Percentiles rank a stretch among this genome's conserved stretches.
Evolutionary conservation across 2,113 vertebrate genomes (phyloP).

Genomic region (Phalacrocorax brasilianus): DNA sequence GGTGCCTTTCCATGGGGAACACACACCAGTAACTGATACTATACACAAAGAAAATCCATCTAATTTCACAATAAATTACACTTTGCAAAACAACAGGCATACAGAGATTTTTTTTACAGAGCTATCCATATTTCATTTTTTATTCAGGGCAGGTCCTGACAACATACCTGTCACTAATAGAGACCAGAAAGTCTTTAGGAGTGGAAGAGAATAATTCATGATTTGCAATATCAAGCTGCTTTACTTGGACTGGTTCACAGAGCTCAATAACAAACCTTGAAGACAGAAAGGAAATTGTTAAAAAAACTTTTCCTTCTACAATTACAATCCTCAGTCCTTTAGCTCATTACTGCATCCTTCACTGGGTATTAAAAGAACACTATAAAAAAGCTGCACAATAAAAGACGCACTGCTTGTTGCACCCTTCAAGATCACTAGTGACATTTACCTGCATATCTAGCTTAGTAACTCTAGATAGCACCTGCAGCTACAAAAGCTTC

Average conservation of each 20-base stretch:
- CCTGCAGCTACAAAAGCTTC: not conserved
- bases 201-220: constrained; percentile 98
- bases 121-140: not conserved
- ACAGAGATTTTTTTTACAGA: not conserved
- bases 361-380: not conserved
- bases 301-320: not conserved
- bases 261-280: constrained; percentile 98
- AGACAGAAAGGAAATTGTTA: constrained; percentile 2
- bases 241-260: constrained; percentile 98
- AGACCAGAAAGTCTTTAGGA: constrained; percentile 96
- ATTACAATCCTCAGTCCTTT: not conserved
- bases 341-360: not conserved
- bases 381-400: not conserved
- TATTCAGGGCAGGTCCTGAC: not conserved
- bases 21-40: not conserved
- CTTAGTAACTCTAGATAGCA: not conserved
- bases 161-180: constrained; percentile 95
- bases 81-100: not conserved
- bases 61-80: not conserved
- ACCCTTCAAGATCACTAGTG: not conserved
- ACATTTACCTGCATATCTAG: not conserved
- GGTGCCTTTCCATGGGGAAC: not conserved
- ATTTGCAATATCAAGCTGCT: constrained; percentile 97
- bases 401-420: not conserved
- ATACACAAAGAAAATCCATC: not conserved